phyloP scores from a whole-genome alignment of 2,888 invertebrate genomes.

The Taenaris catops region DNA sequence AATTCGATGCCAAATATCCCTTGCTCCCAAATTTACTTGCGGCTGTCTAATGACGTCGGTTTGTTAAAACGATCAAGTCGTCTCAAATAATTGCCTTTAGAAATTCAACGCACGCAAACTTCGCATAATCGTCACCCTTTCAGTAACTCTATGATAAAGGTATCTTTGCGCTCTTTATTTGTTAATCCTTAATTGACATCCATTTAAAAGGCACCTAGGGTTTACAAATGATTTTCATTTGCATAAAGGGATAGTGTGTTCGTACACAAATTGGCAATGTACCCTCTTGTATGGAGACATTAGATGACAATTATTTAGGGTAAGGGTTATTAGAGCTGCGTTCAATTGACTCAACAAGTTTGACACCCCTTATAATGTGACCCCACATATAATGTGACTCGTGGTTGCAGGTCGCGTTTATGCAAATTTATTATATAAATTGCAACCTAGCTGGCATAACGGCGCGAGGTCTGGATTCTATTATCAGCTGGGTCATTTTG shows the following conservation, averaged over 20 bases:
- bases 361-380: conserved; percentile 45
- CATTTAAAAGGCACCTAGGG: conserved; percentile 19
- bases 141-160: no score
- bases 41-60: no score
- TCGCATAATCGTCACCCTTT: no score
- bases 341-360: conserved; percentile 71
- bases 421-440: no score
- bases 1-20: no score
- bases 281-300: conserved; percentile 49
- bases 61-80: no score
- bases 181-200: conserved; percentile 19
- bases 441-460: no score
- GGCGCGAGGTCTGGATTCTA: no score
- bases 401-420: conserved; percentile 37
- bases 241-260: conserved; percentile 26
- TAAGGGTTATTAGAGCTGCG: conserved; percentile 55
- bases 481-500: no score
- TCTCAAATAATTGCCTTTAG: no score
- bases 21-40: no score
- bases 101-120: no score
- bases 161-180: conserved; percentile 23
- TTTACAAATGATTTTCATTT: conserved; percentile 23
- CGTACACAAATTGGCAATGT: conserved; percentile 40
- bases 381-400: conserved; percentile 43
- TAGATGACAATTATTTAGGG: conserved; percentile 66